Percentiles rank a stretch among this genome's conserved stretches.
phyloP scores from a whole-genome alignment of 1,140 invertebrate genomes.

The Drosophila repletoides region DNA sequence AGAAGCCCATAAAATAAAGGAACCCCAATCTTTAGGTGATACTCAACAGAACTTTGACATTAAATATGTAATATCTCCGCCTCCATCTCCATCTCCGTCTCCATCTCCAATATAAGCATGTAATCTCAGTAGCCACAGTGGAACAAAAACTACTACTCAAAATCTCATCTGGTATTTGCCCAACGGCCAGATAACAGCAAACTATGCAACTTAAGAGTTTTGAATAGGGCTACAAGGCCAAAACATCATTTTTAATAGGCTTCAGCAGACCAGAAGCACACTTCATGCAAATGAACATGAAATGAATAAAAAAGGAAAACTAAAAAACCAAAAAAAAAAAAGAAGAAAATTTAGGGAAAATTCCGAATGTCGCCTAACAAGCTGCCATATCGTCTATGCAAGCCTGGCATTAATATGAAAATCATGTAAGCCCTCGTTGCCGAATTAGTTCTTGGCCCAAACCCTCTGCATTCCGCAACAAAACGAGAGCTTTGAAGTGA shows the following conservation, averaged over 20 bases:
- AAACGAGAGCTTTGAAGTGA: constrained; percentile 19
- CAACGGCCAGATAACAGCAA: constrained; percentile 22
- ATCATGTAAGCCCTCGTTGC: constrained; percentile 39
- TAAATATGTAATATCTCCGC: too few relatives aligned
- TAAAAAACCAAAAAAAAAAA: neutral
- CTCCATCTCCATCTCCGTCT: too few relatives aligned
- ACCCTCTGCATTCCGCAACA: constrained; percentile 1
- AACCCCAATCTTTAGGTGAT: neutral
- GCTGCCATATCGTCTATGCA: constrained; percentile 22
- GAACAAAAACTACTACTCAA: constrained; percentile 7
- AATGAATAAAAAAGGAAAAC: neutral
- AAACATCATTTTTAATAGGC: constrained; percentile 30
- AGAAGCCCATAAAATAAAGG: neutral
- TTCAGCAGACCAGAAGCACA: constrained; percentile 2
- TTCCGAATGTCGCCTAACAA: constrained; percentile 18
- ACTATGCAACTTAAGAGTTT: constrained; percentile 12
- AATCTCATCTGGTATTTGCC: constrained; percentile 27
- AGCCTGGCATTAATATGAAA: constrained; percentile 39
- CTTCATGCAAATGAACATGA: constrained; percentile 7
- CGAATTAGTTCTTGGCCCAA: constrained; percentile 19
- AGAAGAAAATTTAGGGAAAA: constrained; percentile 14
- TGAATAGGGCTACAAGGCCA: neutral
- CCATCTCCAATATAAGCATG: too few relatives aligned
- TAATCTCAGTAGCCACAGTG: constrained; percentile 16
- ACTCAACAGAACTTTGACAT: neutral